These are phyloP conservation scores for Berghia stephanieae DNA, from an alignment of 1,140 invertebrate species.

Conservation along the genomic window DNA sequence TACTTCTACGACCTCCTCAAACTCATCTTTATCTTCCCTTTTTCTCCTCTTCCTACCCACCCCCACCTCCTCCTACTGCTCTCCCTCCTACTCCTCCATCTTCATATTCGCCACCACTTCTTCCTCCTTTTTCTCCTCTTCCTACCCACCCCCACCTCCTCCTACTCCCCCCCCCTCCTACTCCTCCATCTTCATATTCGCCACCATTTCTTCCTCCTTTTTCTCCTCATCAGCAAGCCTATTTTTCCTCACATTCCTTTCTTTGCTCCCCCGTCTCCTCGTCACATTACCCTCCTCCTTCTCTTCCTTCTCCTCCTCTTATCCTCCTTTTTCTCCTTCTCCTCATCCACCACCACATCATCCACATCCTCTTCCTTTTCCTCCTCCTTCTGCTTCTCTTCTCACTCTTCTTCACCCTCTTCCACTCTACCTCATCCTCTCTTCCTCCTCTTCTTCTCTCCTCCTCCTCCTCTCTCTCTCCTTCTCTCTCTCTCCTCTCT, in stretches of 20 bases:
- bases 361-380: too few relatives aligned
- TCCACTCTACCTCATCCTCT: not conserved
- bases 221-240: not conserved
- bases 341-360: too few relatives aligned
- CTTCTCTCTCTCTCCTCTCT: not conserved
- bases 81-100: not conserved
- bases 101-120: too few relatives aligned
- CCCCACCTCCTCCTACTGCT: not conserved
- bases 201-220: not conserved
- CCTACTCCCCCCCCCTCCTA: not conserved
- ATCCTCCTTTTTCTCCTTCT: not conserved
- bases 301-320: not conserved
- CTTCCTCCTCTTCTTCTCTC: not conserved
- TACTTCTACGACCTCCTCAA: not conserved
- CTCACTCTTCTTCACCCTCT: not conserved
- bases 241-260: not conserved
- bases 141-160: not conserved
- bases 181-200: not conserved
- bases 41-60: not conserved
- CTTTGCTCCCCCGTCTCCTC: not conserved
- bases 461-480: not conserved
- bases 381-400: too few relatives aligned
- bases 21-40: not conserved
- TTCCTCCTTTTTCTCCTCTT: too few relatives aligned
- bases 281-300: not conserved